phyloP scores from a whole-genome alignment of 2,888 invertebrate species.

The Melieria omissa region DNA sequence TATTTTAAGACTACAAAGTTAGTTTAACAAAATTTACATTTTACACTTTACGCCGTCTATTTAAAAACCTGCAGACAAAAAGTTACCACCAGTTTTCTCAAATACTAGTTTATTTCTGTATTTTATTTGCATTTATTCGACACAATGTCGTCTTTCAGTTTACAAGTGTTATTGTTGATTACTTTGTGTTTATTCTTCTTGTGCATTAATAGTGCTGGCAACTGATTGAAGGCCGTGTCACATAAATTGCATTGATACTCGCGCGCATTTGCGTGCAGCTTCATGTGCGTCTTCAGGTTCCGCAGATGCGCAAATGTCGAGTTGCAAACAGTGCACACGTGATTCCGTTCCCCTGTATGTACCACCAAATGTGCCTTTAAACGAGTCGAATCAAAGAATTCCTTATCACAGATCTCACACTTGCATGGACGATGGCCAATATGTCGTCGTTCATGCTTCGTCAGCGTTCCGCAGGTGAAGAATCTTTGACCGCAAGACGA shows the following conservation, averaged over 20 bases:
- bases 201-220: conserved; percentile 20
- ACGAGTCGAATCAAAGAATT: conserved; percentile 4
- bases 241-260: conserved; percentile 25
- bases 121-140: too few relatives aligned
- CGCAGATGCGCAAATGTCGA: conserved; percentile 20
- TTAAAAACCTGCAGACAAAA: too few relatives aligned
- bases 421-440: background rate
- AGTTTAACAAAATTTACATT: too few relatives aligned
- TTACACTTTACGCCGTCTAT: too few relatives aligned
- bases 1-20: too few relatives aligned
- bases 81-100: too few relatives aligned
- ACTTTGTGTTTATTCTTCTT: conserved; percentile 22
- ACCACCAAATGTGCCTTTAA: conserved; percentile 14
- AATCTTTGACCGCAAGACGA: conserved; percentile 16
- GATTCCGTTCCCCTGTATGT: conserved; percentile 27
- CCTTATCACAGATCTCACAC: conserved; percentile 26
- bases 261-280: conserved; percentile 21
- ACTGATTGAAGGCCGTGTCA: conserved; percentile 23
- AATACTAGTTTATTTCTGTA: too few relatives aligned
- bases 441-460: conserved; percentile 21
- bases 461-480: conserved; percentile 10
- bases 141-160: too few relatives aligned
- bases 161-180: background rate
- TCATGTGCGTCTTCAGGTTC: conserved; percentile 19
- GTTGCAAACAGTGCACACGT: conserved; percentile 9